Evolutionary conservation across 1,140 invertebrate genomes (phyloP).

Genomic region (Aethina tumida): DNA sequence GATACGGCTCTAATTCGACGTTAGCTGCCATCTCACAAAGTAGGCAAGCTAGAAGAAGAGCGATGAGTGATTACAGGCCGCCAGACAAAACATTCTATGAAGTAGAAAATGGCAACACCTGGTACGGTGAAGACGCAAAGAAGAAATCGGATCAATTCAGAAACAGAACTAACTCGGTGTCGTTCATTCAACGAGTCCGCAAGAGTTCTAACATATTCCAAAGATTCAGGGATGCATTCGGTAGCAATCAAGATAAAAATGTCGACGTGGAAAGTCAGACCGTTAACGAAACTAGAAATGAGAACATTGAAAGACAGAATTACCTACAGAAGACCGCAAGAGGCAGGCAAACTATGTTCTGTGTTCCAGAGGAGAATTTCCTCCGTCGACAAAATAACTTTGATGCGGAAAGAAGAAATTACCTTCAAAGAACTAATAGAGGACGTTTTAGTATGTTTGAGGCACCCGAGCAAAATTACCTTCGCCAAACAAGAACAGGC

Average conservation of each 20-base stretch:
- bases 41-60: slow-evolving; percentile 41
- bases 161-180: slow-evolving; percentile 13
- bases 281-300: neutral
- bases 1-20: slow-evolving; percentile 42
- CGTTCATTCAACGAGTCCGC: slow-evolving; percentile 9
- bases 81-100: slow-evolving; percentile 37
- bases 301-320: slow-evolving; percentile 8
- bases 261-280: slow-evolving; percentile 29
- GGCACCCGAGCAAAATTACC: too few relatives aligned
- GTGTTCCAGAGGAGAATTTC: too few relatives aligned
- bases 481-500: slow-evolving; percentile 23
- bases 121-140: slow-evolving; percentile 51
- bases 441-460: too few relatives aligned
- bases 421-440: too few relatives aligned
- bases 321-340: slow-evolving; percentile 7
- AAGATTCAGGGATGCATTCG: slow-evolving; percentile 21
- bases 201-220: slow-evolving; percentile 15
- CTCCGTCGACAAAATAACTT: too few relatives aligned
- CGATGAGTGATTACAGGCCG: slow-evolving; percentile 38
- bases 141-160: slow-evolving; percentile 39
- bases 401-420: too few relatives aligned
- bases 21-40: slow-evolving; percentile 37
- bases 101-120: slow-evolving; percentile 49
- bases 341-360: too few relatives aligned
- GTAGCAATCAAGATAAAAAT: slow-evolving; percentile 15